These are phyloP conservation scores for Microplitis deprimator DNA, from an alignment of 2,888 invertebrate species.

Conservation along the genomic window DNA sequence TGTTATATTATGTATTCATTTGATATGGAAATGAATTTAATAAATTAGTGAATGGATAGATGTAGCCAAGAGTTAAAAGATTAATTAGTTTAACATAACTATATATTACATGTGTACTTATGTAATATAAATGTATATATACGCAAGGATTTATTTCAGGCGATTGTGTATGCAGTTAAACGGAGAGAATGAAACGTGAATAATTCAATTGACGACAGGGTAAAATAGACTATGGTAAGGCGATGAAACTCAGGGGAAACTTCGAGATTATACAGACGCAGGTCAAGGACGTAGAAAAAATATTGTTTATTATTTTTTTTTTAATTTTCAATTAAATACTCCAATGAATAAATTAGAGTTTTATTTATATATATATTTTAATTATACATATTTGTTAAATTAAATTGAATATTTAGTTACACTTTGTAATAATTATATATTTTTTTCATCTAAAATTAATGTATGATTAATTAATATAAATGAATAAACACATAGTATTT, in stretches of 20 bases:
- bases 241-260: slow-evolving; percentile 10
- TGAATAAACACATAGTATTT: no score
- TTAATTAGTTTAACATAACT: not conserved
- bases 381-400: no score
- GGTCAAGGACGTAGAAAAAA: slow-evolving; percentile 25
- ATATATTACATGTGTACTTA: not conserved
- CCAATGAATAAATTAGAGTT: no score
- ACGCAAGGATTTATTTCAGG: slow-evolving; percentile 10
- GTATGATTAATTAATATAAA: no score
- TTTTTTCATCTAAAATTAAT: no score
- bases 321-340: not conserved
- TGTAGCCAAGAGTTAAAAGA: not conserved
- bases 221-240: not conserved
- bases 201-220: slow-evolving; percentile 21
- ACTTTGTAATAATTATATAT: no score
- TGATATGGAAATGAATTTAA: slow-evolving; percentile 2
- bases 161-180: slow-evolving; percentile 1
- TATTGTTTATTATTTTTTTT: not conserved
- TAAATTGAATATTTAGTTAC: no score
- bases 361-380: no score
- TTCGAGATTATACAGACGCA: slow-evolving; percentile 23
- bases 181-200: slow-evolving; percentile 15
- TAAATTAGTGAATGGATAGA: not conserved
- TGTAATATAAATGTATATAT: not conserved
- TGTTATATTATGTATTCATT: not conserved